Percentiles rank a stretch among this genome's conserved stretches.
Conservation (phyloP, 2,797 vertebrate species). For the Syngnathus acus region DNA sequence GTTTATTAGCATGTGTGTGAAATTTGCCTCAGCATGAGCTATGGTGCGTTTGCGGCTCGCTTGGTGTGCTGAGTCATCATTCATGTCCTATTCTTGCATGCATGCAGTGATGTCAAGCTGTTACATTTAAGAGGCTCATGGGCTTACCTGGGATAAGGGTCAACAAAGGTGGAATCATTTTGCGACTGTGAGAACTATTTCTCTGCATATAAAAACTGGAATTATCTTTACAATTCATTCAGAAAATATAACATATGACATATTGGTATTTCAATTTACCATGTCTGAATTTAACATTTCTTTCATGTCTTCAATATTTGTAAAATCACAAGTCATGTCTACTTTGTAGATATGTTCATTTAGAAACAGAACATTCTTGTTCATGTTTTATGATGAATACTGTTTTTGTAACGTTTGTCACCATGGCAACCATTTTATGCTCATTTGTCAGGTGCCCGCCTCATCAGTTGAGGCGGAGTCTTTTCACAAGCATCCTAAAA, state of each 20-base stretch:
- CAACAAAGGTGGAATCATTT: constrained; percentile 66
- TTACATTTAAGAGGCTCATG: constrained; percentile 77
- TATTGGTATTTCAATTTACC: not conserved
- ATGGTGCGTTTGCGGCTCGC: constrained; percentile 12
- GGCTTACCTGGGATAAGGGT: constrained; percentile 80
- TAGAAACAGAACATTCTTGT: not conserved
- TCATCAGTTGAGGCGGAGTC: constrained; percentile 17
- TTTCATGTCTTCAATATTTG: not conserved
- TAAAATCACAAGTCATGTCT: not conserved
- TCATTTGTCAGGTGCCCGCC: constrained; percentile 7
- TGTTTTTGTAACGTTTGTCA: not conserved
- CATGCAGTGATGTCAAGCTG: constrained; percentile 59
- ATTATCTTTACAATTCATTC: not conserved
- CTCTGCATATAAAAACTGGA: not conserved
- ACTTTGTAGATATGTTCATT: not conserved
- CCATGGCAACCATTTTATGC: constrained; percentile 37
- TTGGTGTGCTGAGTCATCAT: constrained; percentile 51
- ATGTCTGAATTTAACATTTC: not conserved
- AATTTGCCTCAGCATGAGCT: not conserved
- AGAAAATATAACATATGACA: not conserved
- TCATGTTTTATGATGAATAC: not conserved
- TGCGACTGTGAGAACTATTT: constrained; percentile 2
- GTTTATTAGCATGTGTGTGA: not conserved
- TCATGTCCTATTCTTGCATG: constrained; percentile 55
- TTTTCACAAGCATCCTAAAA: constrained; percentile 49